Percentiles rank a stretch among this genome's conserved stretches.
phyloP scores from a whole-genome alignment of 2,888 invertebrate species.

The Nephrotoma flavescens region DNA sequence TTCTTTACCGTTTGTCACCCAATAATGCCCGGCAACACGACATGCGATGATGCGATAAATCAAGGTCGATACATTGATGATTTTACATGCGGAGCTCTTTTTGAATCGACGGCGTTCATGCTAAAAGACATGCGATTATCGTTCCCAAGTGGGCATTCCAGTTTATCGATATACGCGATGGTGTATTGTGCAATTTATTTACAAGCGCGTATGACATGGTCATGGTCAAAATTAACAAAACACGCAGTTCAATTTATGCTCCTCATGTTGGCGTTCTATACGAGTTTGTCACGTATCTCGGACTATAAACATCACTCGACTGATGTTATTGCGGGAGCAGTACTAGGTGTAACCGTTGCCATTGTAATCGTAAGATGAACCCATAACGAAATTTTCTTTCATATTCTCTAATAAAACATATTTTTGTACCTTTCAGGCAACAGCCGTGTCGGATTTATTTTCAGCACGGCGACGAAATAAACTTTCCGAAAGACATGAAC shows the following conservation, averaged over 20 bases:
- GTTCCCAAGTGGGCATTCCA: constrained; percentile 85
- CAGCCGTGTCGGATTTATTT: neutral
- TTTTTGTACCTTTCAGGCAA: neutral
- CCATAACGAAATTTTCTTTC: neutral
- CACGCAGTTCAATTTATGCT: constrained; percentile 75
- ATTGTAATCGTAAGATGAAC: constrained; percentile 48
- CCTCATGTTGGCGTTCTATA: constrained; percentile 68
- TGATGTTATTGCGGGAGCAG: constrained; percentile 76
- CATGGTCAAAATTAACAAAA: constrained; percentile 61
- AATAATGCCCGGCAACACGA: constrained; percentile 33
- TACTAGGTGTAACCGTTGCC: constrained; percentile 52
- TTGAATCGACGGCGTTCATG: constrained; percentile 34
- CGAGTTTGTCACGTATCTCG: constrained; percentile 78
- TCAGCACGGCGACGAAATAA: neutral
- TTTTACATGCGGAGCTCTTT: constrained; percentile 46
- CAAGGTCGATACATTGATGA: constrained; percentile 51
- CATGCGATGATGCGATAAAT: constrained; percentile 42
- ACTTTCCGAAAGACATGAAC: neutral
- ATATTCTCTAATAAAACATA: neutral
- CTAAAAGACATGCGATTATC: constrained; percentile 69
- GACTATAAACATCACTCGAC: constrained; percentile 99
- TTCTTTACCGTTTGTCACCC: constrained; percentile 83
- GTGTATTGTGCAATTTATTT: constrained; percentile 79
- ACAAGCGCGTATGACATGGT: constrained; percentile 70
- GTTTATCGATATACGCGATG: constrained; percentile 78